Conservation (phyloP, 1,140 invertebrate species). For the Pissodes strobi region DNA sequence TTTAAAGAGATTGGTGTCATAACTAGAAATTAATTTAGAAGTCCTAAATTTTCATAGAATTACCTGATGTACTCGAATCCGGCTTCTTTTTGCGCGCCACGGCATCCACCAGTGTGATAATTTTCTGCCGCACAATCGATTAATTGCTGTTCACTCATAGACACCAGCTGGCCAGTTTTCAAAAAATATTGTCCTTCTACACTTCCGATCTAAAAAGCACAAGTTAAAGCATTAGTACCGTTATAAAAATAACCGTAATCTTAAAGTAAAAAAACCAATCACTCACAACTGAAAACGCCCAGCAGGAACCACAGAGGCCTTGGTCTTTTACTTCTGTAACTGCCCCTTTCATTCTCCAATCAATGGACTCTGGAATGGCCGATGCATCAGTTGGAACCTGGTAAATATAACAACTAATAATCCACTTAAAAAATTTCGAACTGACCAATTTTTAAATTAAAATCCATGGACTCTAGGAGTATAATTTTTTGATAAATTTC, state of each 20-base stretch:
- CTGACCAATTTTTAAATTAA: too few species aligned
- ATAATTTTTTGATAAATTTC: too few species aligned
- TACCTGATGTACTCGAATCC: conserved; percentile 86
- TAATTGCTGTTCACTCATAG: conserved; percentile 95
- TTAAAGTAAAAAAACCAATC: too few species aligned
- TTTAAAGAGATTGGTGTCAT: too few species aligned
- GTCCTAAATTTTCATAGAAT: conserved; percentile 50
- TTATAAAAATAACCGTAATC: too few species aligned
- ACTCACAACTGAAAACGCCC: conserved; percentile 58
- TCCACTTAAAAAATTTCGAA: too few species aligned
- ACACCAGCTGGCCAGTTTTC: conserved; percentile 79
- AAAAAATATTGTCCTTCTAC: conserved; percentile 94
- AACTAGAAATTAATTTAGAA: too few species aligned
- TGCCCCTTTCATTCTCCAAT: conserved; percentile 40
- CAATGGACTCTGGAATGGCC: conserved; percentile 26
- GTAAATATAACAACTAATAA: too few species aligned
- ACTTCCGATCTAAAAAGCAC: conserved; percentile 86
- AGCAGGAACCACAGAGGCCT: conserved; percentile 57
- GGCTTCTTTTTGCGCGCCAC: conserved; percentile 91
- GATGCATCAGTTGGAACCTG: too few species aligned
- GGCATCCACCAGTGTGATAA: conserved; percentile 68
- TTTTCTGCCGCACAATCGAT: conserved; percentile 78
- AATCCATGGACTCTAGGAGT: too few species aligned
- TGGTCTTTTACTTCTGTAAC: conserved; percentile 41
- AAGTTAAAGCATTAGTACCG: too few species aligned